Percentiles rank a stretch among this genome's conserved stretches.
These are phyloP conservation scores for Stenotaenia linearis DNA, from an alignment of 2,888 invertebrate genomes.

Conservation along the genomic window DNA sequence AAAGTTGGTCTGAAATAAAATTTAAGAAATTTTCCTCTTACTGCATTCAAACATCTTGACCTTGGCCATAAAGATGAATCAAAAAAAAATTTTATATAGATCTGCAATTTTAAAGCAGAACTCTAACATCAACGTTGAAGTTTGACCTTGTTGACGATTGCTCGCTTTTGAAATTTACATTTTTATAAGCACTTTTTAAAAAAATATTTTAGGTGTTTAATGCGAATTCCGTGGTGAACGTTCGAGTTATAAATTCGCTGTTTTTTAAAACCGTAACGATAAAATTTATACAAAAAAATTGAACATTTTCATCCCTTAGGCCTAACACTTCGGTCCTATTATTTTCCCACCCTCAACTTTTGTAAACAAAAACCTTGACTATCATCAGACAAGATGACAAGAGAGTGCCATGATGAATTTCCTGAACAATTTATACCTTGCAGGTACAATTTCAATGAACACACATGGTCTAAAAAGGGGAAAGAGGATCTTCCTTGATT, in stretches of 20 bases:
- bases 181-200: too few species aligned
- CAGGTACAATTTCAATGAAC: slow-evolving; percentile 2
- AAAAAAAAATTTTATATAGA: slow-evolving; percentile 4
- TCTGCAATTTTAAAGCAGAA: neutral
- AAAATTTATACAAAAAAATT: neutral
- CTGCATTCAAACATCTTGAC: neutral
- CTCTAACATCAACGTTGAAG: neutral
- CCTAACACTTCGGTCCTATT: neutral
- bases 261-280: neutral
- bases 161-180: neutral
- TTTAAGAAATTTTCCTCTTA: neutral
- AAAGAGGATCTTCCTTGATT: neutral
- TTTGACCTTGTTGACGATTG: neutral
- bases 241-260: neutral
- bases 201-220: too few species aligned
- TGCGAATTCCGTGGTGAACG: too few species aligned
- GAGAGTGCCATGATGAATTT: slow-evolving; percentile 5
- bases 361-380: neutral
- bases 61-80: neutral
- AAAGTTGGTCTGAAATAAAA: neutral
- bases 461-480: neutral
- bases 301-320: neutral
- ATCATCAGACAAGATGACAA: neutral
- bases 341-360: neutral
- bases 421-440: neutral